Evolutionary conservation across 2,888 invertebrate species (phyloP).

Genomic region (Lasioglossum marginatum): DNA sequence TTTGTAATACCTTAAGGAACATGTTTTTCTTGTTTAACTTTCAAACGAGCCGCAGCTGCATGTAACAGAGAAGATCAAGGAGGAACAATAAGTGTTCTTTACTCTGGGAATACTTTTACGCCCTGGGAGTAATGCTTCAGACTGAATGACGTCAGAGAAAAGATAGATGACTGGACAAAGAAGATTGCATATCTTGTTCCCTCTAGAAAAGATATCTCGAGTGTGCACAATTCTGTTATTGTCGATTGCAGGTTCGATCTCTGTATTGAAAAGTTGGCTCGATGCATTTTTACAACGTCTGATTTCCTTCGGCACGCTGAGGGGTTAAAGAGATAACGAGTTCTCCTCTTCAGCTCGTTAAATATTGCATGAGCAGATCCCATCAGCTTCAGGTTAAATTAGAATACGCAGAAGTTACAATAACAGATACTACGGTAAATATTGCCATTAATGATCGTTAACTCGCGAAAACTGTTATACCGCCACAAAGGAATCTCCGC

Average conservation of each 20-base stretch:
- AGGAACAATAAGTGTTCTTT: neutral
- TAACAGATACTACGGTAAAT: neutral
- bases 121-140: neutral
- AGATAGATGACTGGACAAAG: neutral
- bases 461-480: neutral
- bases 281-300: neutral
- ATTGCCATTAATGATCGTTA: neutral
- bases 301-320: neutral
- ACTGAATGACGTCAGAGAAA: neutral
- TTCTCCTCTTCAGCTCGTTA: neutral
- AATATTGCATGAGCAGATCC: neutral
- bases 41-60: neutral
- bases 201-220: neutral
- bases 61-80: neutral
- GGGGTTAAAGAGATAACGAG: neutral
- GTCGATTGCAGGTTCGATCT: neutral
- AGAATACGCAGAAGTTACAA: neutral
- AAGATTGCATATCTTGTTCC: neutral
- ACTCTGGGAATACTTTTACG: neutral
- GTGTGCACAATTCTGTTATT: neutral
- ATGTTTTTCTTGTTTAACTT: neutral
- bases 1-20: too few relatives aligned
- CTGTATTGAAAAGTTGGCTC: too few relatives aligned
- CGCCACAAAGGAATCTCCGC: neutral
- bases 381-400: neutral